Evolutionary conservation across 37 sponge, comb jelly and placozoan genomes (phyloP), one percentile per base, ranked within the genome.

Genomic region (Mnemiopsis leidyi): DNA sequence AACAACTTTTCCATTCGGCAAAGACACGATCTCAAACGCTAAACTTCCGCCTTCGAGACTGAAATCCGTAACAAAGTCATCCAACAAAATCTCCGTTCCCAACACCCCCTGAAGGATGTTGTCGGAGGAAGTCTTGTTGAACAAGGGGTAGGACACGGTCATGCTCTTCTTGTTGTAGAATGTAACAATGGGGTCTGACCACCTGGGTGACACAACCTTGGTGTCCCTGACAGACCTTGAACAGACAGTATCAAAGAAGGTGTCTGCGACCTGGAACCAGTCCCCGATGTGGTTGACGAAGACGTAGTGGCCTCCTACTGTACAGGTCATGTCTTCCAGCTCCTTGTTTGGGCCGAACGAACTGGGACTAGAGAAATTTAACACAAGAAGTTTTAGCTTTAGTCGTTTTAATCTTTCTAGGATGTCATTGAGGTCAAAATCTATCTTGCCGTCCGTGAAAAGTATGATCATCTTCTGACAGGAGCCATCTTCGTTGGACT

Each of bases 391-490:
- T 5, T 25, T 38, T 7, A 85, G 38, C 24, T 85, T 85, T 9
- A 85, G 5, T 7, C 61, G 61, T 40, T 38, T 13, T 0, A 85
- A 61, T 36, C 61, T 85, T 39, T 85, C 61, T 85, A 26, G 33
- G 24, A 85, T 25, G 38, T 33, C 2, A 7, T 85, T 40, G 7
- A 33, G 21, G 90, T 26, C 36, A 29, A 85, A 85, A 0, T 28
- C 90, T 23, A 85, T 85, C 35, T 33, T 85, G 61, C 90, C 90
- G 24, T 85, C 90, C 1, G 90, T 85, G 90, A 85, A 85, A 0
- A 85, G 90, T 24, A 85, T 40, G 48, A 85, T 28, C 61, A 85
- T 39, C 26, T 26, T 38, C 61, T 85, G 38, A n/a, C 36, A 33
- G 40, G 36, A 26, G 0, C 7, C 0, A 39, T 38, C 26, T 7